phyloP scores from a whole-genome alignment of 1,140 invertebrate species.

The Macrocentrus cingulum region DNA sequence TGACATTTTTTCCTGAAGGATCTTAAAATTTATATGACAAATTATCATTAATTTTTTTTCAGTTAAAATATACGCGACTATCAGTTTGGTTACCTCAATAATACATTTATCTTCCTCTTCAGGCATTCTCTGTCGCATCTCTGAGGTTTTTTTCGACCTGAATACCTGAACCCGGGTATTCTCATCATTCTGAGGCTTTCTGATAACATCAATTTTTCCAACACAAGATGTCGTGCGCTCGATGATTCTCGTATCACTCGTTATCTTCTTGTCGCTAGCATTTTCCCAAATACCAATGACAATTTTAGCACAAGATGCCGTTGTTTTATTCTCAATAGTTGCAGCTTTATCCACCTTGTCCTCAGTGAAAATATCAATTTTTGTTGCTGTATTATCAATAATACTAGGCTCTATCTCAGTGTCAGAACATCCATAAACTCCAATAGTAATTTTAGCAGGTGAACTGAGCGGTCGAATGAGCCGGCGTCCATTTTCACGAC shows the following conservation, averaged over 20 bases:
- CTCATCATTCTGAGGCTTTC: conserved; percentile 8
- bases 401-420: not conserved
- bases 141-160: conserved; percentile 24
- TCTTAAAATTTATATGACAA: no score
- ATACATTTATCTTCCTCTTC: conserved; percentile 7
- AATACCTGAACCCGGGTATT: conserved; percentile 1
- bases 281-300: conserved; percentile 23
- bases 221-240: conserved; percentile 3
- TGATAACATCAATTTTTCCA: conserved; percentile 13
- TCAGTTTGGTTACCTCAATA: not conserved
- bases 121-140: conserved; percentile 30
- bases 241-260: not conserved
- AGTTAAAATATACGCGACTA: not conserved
- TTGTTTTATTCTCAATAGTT: conserved; percentile 10
- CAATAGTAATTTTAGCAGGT: conserved; percentile 49
- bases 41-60: no score
- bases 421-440: conserved; percentile 48
- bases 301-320: conserved; percentile 12
- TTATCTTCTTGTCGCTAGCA: conserved; percentile 2
- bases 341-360: no score
- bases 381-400: not conserved
- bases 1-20: no score
- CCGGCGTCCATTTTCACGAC: conserved; percentile 26
- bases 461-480: conserved; percentile 30
- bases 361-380: not conserved